These are phyloP conservation scores for Perca fluviatilis DNA, from an alignment of 2,113 vertebrate species.

Conservation along the genomic window DNA sequence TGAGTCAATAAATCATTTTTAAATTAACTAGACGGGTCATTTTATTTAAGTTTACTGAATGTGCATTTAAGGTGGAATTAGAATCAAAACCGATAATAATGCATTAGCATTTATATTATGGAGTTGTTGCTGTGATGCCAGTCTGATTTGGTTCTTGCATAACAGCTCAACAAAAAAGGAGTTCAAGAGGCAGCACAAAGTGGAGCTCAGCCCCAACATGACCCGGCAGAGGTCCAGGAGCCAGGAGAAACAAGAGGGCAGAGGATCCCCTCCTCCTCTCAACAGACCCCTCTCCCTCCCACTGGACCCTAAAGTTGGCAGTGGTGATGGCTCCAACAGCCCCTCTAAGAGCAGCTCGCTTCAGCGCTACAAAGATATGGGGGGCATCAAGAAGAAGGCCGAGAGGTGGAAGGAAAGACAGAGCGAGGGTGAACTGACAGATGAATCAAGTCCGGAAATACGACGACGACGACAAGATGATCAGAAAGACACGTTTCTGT, in stretches of 20 bases:
- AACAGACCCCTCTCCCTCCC: slow-evolving; percentile 60
- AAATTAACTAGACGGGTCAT: no score
- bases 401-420: slow-evolving; percentile 89
- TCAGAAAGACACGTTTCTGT: slow-evolving; percentile 56
- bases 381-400: slow-evolving; percentile 84
- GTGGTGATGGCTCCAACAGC: slow-evolving; percentile 61
- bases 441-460: slow-evolving; percentile 64
- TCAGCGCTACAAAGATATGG: slow-evolving; percentile 85
- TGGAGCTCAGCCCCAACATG: slow-evolving; percentile 86
- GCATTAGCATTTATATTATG: not conserved
- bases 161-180: slow-evolving; percentile 78
- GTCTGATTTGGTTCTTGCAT: slow-evolving; percentile 13
- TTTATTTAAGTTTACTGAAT: not conserved
- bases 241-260: slow-evolving; percentile 57
- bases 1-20: no score
- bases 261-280: slow-evolving; percentile 30
- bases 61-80: not conserved
- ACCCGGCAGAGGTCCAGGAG: slow-evolving; percentile 49
- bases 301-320: slow-evolving; percentile 18
- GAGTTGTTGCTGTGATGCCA: not conserved
- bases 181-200: slow-evolving; percentile 83
- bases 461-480: not conserved
- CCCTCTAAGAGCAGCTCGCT: slow-evolving; percentile 73
- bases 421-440: slow-evolving; percentile 58
- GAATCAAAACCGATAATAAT: not conserved